Evolutionary conservation across 1,140 invertebrate genomes (phyloP).

Genomic region (Limonius californicus): DNA sequence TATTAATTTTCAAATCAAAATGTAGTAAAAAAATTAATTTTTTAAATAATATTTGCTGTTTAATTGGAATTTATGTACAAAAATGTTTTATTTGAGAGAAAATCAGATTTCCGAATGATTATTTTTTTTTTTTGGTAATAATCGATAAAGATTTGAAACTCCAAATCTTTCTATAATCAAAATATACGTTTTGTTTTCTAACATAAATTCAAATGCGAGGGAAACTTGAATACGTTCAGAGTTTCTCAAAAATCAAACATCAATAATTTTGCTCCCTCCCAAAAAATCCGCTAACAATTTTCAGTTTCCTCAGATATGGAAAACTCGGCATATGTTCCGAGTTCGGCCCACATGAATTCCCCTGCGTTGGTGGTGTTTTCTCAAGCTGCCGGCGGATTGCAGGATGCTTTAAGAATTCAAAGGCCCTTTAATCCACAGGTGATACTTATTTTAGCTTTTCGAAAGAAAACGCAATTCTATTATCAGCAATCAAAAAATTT

Average conservation of each 20-base stretch:
- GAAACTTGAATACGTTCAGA: too few relatives aligned
- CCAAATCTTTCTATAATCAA: constrained; percentile 15
- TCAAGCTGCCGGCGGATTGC: constrained; percentile 66
- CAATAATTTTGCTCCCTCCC: neutral
- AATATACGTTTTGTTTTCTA: constrained; percentile 5
- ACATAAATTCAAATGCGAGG: neutral
- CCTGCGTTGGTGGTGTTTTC: constrained; percentile 78
- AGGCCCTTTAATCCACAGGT: constrained; percentile 69
- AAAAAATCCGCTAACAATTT: neutral
- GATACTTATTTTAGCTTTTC: constrained; percentile 21
- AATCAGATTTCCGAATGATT: too few relatives aligned
- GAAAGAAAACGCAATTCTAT: too few relatives aligned
- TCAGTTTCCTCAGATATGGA: constrained; percentile 39
- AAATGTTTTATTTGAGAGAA: too few relatives aligned
- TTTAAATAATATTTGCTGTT: too few relatives aligned
- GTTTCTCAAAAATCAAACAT: constrained; percentile 2
- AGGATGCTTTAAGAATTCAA: constrained; percentile 71
- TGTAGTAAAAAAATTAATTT: too few relatives aligned
- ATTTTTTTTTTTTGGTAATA: too few relatives aligned
- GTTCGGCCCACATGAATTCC: constrained; percentile 63
- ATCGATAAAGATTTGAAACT: too few relatives aligned
- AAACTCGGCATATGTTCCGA: constrained; percentile 49
- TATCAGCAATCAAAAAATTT: too few relatives aligned
- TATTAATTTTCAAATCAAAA: too few relatives aligned
- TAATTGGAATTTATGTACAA: too few relatives aligned